Conservation (phyloP, 2,888 invertebrate genomes). For the Callosobruchus maculatus region DNA sequence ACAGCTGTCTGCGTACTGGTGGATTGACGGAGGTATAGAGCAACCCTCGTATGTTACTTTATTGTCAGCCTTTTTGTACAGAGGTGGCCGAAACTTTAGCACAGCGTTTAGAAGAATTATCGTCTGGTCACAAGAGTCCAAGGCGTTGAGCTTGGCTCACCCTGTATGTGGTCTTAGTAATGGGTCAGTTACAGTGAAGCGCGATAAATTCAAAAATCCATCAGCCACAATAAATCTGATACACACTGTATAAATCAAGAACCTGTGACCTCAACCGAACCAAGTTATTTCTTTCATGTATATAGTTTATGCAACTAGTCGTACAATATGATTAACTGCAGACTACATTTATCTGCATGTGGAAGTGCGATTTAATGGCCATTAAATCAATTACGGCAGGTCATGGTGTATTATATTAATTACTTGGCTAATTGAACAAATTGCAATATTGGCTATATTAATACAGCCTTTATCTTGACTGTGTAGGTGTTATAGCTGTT, state of each 20-base stretch:
- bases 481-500: background rate
- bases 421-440: background rate
- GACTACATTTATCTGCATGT: background rate
- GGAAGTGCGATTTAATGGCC: background rate
- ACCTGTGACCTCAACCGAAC: background rate
- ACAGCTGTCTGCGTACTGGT: no score
- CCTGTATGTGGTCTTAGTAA: no score
- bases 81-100: no score
- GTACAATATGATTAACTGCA: background rate
- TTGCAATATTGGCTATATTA: background rate
- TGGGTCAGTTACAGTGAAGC: no score
- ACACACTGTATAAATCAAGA: background rate
- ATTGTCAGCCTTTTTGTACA: no score
- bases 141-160: no score
- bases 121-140: no score
- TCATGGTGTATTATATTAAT: background rate
- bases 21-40: no score
- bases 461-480: background rate
- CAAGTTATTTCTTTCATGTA: background rate
- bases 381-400: background rate
- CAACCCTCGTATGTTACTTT: no score
- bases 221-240: no score
- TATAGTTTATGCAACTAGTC: background rate
- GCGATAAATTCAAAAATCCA: no score
- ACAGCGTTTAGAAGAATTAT: no score